Evolutionary conservation across 2,113 vertebrate species (phyloP).

Genomic region (Salvelinus alpinus): DNA sequence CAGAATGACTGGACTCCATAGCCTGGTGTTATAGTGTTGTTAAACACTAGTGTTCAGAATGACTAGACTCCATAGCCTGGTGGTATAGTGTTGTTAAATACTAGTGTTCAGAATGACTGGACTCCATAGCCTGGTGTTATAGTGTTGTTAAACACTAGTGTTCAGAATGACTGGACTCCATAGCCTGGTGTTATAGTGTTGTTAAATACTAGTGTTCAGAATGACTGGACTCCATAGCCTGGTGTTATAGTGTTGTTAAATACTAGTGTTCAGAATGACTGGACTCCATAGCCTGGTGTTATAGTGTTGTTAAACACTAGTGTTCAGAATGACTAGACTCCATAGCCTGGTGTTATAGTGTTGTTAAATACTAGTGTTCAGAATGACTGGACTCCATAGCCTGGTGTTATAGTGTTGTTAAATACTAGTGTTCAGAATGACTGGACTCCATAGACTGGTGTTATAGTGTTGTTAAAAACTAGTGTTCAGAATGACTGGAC

Average conservation of each 20-base stretch:
- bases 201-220: neutral
- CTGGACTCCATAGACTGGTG: too few relatives aligned
- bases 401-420: neutral
- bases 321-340: neutral
- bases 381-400: too few relatives aligned
- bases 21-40: neutral
- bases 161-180: too few relatives aligned
- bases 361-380: neutral
- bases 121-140: too few relatives aligned
- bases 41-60: neutral
- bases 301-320: neutral
- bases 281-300: too few relatives aligned
- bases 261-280: too few relatives aligned
- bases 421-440: neutral
- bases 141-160: neutral
- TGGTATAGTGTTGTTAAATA: neutral
- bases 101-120: neutral
- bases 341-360: too few relatives aligned
- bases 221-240: neutral
- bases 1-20: neutral
- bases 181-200: neutral
- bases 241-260: neutral
- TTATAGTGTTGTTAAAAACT: neutral
- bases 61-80: too few relatives aligned
- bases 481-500: too few relatives aligned